Evolutionary conservation across 2,888 invertebrate species (phyloP).

Genomic region (Papilio elwesi): DNA sequence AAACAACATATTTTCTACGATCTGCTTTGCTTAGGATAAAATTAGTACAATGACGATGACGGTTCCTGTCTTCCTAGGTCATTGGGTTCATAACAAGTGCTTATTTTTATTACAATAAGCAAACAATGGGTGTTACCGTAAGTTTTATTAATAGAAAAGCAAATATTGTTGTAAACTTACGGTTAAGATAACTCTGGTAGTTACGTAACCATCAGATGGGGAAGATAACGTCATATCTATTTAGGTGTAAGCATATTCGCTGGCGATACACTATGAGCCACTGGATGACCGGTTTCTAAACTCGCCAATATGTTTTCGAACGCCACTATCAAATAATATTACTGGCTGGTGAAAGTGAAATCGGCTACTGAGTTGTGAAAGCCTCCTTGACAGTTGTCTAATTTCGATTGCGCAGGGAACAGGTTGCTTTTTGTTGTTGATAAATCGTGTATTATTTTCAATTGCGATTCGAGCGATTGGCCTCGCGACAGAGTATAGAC

Average conservation of each 20-base stretch:
- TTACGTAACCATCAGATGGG: constrained; percentile 11
- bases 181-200: constrained; percentile 13
- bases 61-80: not conserved
- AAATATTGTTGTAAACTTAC: constrained; percentile 1
- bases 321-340: constrained; percentile 66
- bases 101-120: not conserved
- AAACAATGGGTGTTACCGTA: constrained; percentile 7
- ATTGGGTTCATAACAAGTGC: not conserved
- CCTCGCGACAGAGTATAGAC: constrained; percentile 7
- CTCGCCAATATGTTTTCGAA: constrained; percentile 55
- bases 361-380: constrained; percentile 73
- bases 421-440: constrained; percentile 41
- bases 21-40: no score
- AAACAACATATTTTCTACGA: no score
- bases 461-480: constrained; percentile 8
- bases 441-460: constrained; percentile 28
- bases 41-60: no score
- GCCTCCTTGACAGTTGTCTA: constrained; percentile 74
- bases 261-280: constrained; percentile 15
- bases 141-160: constrained; percentile 8
- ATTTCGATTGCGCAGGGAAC: constrained; percentile 61
- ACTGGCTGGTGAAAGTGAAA: constrained; percentile 75
- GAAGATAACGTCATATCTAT: constrained; percentile 30
- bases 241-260: constrained; percentile 24
- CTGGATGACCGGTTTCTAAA: constrained; percentile 43